Percentiles rank a stretch among this genome's conserved stretches.
Conservation (phyloP, 2,797 vertebrate species). For the Malacoctenus gilli region DNA sequence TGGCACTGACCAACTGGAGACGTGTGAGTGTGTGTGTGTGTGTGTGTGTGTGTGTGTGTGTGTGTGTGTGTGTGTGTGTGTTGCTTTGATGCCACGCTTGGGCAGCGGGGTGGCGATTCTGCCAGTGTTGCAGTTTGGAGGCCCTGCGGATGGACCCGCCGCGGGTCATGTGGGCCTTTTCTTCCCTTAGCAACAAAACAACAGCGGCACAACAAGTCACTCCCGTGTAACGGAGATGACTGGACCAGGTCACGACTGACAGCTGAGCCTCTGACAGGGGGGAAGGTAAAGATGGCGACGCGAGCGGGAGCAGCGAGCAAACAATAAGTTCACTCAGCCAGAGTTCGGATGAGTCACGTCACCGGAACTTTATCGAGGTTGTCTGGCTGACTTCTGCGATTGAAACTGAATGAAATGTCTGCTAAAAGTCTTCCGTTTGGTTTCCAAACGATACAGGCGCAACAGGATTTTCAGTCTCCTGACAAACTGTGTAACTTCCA, state of each 20-base stretch:
- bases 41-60: slow-evolving; percentile 43
- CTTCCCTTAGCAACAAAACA: slow-evolving; percentile 65
- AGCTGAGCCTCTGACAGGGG: slow-evolving; percentile 48
- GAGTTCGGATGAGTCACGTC: background rate
- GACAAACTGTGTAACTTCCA: no score
- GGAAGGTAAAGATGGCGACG: slow-evolving; percentile 31
- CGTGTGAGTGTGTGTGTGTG: slow-evolving; percentile 47
- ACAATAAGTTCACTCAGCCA: slow-evolving; percentile 18
- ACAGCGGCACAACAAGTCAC: slow-evolving; percentile 48
- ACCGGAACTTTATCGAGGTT: background rate
- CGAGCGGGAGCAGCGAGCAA: slow-evolving; percentile 1
- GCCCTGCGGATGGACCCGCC: slow-evolving; percentile 60
- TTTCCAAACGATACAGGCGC: no score
- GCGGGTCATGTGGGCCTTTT: slow-evolving; percentile 50
- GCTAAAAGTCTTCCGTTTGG: no score
- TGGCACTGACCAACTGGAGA: slow-evolving; percentile 44
- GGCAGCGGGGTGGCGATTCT: slow-evolving; percentile 57
- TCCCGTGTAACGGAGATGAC: slow-evolving; percentile 52
- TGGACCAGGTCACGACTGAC: slow-evolving; percentile 60
- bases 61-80: slow-evolving; percentile 44
- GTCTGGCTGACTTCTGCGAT: no score
- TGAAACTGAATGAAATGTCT: no score
- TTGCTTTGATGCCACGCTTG: slow-evolving; percentile 51
- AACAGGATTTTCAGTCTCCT: no score
- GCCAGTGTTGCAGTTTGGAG: slow-evolving; percentile 63